Evolutionary conservation across 1,140 invertebrate genomes (phyloP).

Genomic region (Drosophila triauraria): DNA sequence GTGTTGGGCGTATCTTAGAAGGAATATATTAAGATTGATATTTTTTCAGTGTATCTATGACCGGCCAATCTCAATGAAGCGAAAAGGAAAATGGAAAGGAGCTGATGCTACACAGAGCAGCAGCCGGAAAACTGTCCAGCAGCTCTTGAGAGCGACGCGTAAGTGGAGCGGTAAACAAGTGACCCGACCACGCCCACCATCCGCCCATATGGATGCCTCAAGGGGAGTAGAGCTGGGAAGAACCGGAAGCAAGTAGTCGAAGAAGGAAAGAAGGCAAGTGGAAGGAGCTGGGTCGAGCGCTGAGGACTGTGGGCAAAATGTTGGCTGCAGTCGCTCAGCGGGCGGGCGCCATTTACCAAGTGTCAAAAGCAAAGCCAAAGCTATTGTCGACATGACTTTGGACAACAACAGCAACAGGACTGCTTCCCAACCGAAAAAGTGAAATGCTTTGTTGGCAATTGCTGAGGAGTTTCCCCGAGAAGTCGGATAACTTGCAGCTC

Average conservation of each 20-base stretch:
- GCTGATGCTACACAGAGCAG: conserved; percentile 1
- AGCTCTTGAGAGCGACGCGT: conserved; percentile 63
- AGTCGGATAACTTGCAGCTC: conserved; percentile 49
- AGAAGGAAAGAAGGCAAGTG: conserved; percentile 10
- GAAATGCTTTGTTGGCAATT: conserved; percentile 81
- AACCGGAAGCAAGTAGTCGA: conserved; percentile 18
- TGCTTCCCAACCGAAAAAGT: conserved; percentile 55
- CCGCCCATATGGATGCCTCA: conserved; percentile 17
- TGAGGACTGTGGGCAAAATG: conserved; percentile 38
- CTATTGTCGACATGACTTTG: conserved; percentile 84
- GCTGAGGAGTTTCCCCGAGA: conserved; percentile 71
- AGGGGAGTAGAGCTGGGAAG: too few species aligned
- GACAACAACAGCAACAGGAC: conserved; percentile 62
- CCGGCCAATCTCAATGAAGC: not conserved
- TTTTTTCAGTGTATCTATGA: not conserved
- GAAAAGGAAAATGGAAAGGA: conserved; percentile 6
- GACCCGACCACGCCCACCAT: conserved; percentile 48
- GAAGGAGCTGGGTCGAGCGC: conserved; percentile 1
- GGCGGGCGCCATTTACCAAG: conserved; percentile 84
- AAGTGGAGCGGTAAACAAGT: conserved; percentile 80
- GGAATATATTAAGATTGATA: too few species aligned
- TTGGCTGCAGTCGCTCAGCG: conserved; percentile 72
- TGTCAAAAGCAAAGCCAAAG: conserved; percentile 84
- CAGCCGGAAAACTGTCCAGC: conserved; percentile 56
- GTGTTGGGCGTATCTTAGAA: too few species aligned